Evolutionary conservation across 2,797 vertebrate species (phyloP), one percentile per base, ranked within the genome.

Genomic region (Tiaroga cobitis): DNA sequence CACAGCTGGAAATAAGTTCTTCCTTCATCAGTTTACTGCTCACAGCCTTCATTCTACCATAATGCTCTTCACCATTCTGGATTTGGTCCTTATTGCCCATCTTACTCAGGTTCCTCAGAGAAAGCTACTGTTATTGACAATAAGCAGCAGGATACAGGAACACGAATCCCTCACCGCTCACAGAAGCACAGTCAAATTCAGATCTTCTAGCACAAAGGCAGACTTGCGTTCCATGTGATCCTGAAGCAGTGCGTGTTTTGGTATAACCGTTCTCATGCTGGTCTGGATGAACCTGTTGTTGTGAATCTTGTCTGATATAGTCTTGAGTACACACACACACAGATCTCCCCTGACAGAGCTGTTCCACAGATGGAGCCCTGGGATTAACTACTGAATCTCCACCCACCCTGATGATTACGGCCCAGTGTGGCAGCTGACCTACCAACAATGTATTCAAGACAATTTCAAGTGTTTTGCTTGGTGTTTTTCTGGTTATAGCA

Each of bases 331-430:
- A 56, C 37, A 65, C 82, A 77, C 39, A 82, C 39, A 82, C 73
- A 83, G 8, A 59, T 21, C 43, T 46, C 59, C 39, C 91, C 72
- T 69, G 41, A 2, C 16, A 37, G 87, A 88, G 91, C 67, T 90
- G 92, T 91, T 92, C 90, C 89, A 88, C 90, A 90, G 91, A 91
- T 94, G 93, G 94, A 94, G 92, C 92, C 5, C 91, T 88, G 43
- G 91, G 94, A 94, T 95, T 95, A 94, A 93, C 88, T 90, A 88
- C 68, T 61, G 92, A 94, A 94, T 94, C 93, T 87, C 91, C 93
- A 92, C 90, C 93, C 91, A 91, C 91, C 91, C 90, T 92, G 90
- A 69, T 68, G 79, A 90, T 93, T 92, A 93, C 83, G 59, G 69
- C 81, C 80, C 46, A 76, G 88, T 56, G 65, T 41, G 41, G 59